phyloP scores from a whole-genome alignment of 2,888 invertebrate species.

The Criorhina ranunculi region DNA sequence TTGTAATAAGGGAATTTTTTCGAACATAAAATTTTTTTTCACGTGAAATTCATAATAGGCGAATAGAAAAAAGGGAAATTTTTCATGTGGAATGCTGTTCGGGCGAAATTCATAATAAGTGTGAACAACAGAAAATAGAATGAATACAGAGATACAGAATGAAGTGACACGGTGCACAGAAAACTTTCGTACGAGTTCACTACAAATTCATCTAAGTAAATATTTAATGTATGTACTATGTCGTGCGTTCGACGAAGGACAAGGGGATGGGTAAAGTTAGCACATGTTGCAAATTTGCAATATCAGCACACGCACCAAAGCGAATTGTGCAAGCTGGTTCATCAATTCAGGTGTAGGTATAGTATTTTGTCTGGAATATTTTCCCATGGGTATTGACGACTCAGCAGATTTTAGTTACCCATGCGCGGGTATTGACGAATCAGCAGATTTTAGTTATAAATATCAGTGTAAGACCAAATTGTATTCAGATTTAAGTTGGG shows the following conservation, averaged over 20 bases:
- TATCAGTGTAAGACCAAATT: too few species aligned
- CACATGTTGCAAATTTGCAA: too few species aligned
- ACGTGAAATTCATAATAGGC: not conserved
- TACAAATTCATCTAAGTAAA: constrained; percentile 8
- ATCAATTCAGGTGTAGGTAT: too few species aligned
- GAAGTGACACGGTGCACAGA: not conserved
- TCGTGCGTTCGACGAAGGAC: constrained; percentile 3
- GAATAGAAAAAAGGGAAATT: constrained; percentile 1
- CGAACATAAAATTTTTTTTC: constrained; percentile 1
- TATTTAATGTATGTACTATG: too few species aligned
- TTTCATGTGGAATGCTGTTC: constrained; percentile 2
- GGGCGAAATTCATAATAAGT: constrained; percentile 2
- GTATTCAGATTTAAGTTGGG: too few species aligned
- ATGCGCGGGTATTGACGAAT: too few species aligned
- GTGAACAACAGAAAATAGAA: not conserved
- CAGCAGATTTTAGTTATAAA: too few species aligned
- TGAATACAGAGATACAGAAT: constrained; percentile 3
- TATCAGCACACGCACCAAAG: too few species aligned
- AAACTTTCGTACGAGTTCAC: constrained; percentile 8
- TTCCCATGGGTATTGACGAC: too few species aligned
- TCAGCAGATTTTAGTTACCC: too few species aligned
- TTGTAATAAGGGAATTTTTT: not conserved
- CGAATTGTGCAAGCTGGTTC: too few species aligned
- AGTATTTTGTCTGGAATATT: too few species aligned
- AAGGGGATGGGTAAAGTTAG: not conserved